Evolutionary conservation across 2,113 vertebrate genomes (phyloP).

Genomic region (Chunga burmeisteri): DNA sequence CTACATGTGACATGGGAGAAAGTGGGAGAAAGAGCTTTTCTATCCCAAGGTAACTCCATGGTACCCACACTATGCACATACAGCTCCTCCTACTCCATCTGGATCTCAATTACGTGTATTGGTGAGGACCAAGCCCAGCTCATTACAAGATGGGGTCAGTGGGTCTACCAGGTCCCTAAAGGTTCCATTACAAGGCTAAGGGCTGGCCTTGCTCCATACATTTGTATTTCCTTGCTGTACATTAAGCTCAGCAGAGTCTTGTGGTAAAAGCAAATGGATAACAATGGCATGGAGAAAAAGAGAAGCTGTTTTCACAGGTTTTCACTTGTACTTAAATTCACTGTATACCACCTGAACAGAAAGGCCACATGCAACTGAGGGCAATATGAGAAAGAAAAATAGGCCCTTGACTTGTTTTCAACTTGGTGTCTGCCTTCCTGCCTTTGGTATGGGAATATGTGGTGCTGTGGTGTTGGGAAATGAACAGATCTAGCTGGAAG

Average conservation of each 20-base stretch:
- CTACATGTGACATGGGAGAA: not conserved
- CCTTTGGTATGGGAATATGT: not conserved
- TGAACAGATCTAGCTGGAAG: constrained; percentile 26
- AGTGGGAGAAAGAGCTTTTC: not conserved
- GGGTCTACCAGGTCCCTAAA: not conserved
- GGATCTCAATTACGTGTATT: not conserved
- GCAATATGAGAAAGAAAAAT: not conserved
- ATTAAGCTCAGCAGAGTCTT: not conserved
- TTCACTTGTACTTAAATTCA: not conserved
- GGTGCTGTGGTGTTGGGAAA: not conserved
- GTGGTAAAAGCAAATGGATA: not conserved
- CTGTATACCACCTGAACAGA: not conserved
- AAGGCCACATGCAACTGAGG: not conserved
- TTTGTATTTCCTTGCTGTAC: not conserved
- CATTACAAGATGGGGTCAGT: not conserved
- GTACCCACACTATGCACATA: not conserved
- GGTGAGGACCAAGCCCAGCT: not conserved
- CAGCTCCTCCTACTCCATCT: not conserved
- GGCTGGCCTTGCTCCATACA: not conserved
- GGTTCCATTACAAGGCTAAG: not conserved
- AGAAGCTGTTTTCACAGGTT: not conserved
- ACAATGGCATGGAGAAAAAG: not conserved
- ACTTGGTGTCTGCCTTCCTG: not conserved
- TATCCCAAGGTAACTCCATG: not conserved
- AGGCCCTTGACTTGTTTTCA: not conserved